A percentile compares a stretch with the other conserved stretches of the same genome.
These are phyloP conservation scores for Trochalopteron elliotii DNA, from an alignment of 2,113 vertebrate species.

Conservation along the genomic window DNA sequence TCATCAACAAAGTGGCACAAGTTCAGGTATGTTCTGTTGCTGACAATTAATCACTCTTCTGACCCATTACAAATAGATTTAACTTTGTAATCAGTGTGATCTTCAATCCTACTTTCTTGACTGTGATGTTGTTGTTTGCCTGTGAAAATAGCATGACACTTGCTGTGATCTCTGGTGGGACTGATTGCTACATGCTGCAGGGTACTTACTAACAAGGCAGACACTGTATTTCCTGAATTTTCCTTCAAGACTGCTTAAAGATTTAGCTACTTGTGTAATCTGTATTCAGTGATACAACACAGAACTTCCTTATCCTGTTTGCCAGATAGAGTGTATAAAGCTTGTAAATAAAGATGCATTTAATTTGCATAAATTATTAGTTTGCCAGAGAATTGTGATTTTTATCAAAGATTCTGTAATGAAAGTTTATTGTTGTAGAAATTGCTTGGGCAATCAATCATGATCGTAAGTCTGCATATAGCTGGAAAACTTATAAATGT, in stretches of 20 bases:
- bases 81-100: not conserved
- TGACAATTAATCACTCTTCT: not conserved
- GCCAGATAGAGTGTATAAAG: not conserved
- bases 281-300: not conserved
- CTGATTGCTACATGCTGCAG: not conserved
- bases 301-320: not conserved
- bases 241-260: not conserved
- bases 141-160: not conserved
- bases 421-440: not conserved
- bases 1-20: not conserved
- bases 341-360: not conserved
- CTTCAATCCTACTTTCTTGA: not conserved
- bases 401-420: slow-evolving; percentile 5
- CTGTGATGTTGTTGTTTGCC: not conserved
- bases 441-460: not conserved
- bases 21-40: not conserved
- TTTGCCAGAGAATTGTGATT: not conserved
- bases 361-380: slow-evolving; percentile 24
- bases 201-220: not conserved
- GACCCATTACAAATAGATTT: not conserved
- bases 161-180: not conserved
- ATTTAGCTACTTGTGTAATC: not conserved
- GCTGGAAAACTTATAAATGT: not conserved
- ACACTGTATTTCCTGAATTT: not conserved
- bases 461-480: not conserved